Percentiles rank a stretch among this genome's conserved stretches.
Conservation (phyloP, 2,797 vertebrate genomes). For the Thripadectes ignobilis region DNA sequence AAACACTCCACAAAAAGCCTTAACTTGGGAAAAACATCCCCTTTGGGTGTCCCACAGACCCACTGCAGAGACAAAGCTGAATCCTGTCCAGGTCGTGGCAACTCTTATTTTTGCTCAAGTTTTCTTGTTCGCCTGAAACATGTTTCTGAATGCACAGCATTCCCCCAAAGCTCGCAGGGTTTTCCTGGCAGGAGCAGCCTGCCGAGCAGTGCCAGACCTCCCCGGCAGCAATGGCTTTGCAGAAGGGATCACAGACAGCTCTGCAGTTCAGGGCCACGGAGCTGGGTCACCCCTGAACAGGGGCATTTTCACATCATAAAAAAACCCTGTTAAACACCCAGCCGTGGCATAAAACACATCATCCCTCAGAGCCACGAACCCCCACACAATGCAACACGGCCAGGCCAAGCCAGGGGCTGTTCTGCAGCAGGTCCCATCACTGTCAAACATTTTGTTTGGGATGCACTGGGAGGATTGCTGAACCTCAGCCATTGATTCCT, state of each 20-base stretch:
- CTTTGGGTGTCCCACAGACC: background rate
- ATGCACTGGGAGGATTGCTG: background rate
- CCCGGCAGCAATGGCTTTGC: slow-evolving; percentile 17
- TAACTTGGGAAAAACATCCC: background rate
- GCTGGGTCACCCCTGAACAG: background rate
- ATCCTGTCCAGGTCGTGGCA: rapidly evolving
- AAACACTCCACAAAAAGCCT: background rate
- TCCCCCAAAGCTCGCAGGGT: background rate
- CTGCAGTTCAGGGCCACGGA: background rate
- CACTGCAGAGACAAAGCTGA: background rate
- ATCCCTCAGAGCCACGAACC: background rate
- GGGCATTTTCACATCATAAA: background rate
- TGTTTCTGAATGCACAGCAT: background rate
- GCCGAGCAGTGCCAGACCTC: slow-evolving; percentile 46
- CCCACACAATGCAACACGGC: rapidly evolving
- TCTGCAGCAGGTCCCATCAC: background rate
- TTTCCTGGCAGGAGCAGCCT: slow-evolving; percentile 10
- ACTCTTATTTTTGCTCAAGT: background rate
- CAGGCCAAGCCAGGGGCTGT: background rate
- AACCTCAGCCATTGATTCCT: background rate
- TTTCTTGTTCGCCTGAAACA: background rate
- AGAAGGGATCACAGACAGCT: background rate
- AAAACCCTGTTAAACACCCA: background rate
- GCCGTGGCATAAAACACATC: background rate
- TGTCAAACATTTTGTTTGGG: background rate